Base-by-base conservation (phyloP, 1,140 invertebrate genomes). In the Augochlora pura region DNA sequence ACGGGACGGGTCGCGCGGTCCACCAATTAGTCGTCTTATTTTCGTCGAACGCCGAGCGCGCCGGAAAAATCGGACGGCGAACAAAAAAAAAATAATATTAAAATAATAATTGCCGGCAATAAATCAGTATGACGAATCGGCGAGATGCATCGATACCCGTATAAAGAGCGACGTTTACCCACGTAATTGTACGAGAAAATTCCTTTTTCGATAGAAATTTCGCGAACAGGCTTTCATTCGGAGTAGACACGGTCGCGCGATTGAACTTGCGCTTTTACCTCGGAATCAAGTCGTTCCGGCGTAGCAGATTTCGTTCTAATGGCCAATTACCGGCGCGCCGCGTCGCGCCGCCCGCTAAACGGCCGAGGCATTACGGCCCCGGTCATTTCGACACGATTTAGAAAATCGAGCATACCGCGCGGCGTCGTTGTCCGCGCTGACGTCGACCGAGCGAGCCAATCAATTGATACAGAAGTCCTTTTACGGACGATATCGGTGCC, bases 291-390 rank as follows among this genome's bases (percentile, higher is more conserved):
- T 75, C 38, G 72, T 75, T 67, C 49, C 38, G 14, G 32, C n/a
- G 39, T 42, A 75, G 54, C 73, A 54, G 73, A 75, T 67, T 67
- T 75, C 73, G 49, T 75, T 75, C 54, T 75, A 75, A 75, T 75
- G 54, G 73, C 63, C 73, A 67, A 66, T 75, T 75, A 67, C 72
- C 57, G 63, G 63, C 49, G 32, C 32, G 32, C 32, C 32, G 32
- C 32, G 32, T 4, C 32, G 32, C 32, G 49, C 60, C 46, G 10
- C 18, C 6, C 46, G 32, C 54, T 74, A 66, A 68, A 75, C 23
- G 64, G 32, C 10, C 23, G 25, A 25, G 39, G 54, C 49, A 59
- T 67, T 76, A 76, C 0, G 52, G 7, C 10, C 10, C 18, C 42
- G 73, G 67, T 46, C 23, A 25, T 54, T 42, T 68, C 38, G 64